phyloP scores from a whole-genome alignment of 2,888 invertebrate genomes.

The Dyspetes luteomarginatus region DNA sequence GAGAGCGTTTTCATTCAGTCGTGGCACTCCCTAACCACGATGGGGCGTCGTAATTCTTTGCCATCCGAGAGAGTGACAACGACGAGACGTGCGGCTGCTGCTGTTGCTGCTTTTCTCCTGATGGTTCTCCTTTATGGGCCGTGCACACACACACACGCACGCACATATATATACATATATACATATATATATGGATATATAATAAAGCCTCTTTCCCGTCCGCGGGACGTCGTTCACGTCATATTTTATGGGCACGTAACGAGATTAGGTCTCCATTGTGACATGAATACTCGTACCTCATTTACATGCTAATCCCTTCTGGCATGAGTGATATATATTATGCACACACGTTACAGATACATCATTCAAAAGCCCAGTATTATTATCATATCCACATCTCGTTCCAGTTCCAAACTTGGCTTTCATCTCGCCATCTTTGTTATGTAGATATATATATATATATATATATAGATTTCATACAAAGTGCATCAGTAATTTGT shows the following conservation, averaged over 20 bases:
- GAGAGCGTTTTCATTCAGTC: conserved; percentile 70
- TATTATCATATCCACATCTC: conserved; percentile 38
- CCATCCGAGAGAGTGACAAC: conserved; percentile 54
- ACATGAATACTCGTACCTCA: conserved; percentile 73
- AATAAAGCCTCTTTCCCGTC: conserved; percentile 29
- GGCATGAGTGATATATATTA: conserved; percentile 25
- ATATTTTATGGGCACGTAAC: conserved; percentile 79
- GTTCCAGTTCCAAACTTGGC: conserved; percentile 4
- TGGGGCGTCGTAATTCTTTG: conserved; percentile 63
- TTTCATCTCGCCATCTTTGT: conserved; percentile 14
- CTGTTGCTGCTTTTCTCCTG: conserved; percentile 6
- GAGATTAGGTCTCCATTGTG: conserved; percentile 79
- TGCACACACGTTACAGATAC: conserved; percentile 32
- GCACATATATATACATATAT: conserved; percentile 42
- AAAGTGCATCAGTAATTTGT: conserved; percentile 14
- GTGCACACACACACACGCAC: no score
- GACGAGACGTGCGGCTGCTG: conserved; percentile 43
- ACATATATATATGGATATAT: conserved; percentile 15
- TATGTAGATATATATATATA: conserved; percentile 1
- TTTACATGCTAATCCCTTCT: conserved; percentile 80
- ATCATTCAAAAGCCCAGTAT: conserved; percentile 32
- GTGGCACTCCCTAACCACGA: conserved; percentile 66
- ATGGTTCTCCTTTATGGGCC: conserved; percentile 17
- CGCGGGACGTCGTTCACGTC: conserved; percentile 71
- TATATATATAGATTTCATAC: background rate